Evolutionary conservation across 2,888 invertebrate genomes (phyloP), one percentile per base, ranked within the genome.

Genomic region (Melikaiella ostensackeni): DNA sequence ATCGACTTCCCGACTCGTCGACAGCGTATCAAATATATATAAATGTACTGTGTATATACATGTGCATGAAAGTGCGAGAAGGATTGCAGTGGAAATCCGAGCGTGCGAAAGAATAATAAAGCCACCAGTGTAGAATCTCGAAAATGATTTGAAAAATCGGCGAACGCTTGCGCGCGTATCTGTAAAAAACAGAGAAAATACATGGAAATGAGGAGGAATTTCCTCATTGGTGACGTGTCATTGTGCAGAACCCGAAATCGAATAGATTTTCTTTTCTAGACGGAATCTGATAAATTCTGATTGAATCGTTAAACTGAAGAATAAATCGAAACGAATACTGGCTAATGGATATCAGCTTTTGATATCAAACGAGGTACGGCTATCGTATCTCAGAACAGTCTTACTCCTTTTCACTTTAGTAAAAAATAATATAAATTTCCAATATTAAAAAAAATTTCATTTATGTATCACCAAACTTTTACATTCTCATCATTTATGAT

Each of bases 61-160:
- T 38, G 38, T 38, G 13, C 38, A 38, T 38, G 38, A 13, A 13
- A 13, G 77, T 73, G 59, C 24, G 27, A 74, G 38, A 74, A 35
- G 19, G 61, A 21, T 38, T 21, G 77, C 50, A 11, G 24, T 16
- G 13, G 24, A 59, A 59, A 78, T 74, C 38, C 70, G 50, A 74
- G 30, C 62, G 75, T 75, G 75, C 59, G 77, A 77, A 78, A 80
- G 77, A 80, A 79, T 78, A 80, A 80, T 80, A 78, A 80, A 80
- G 77, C 78, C 70, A 66, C 74, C 13, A 21, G 73, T 50, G 75
- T 46, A 35, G 64, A 66, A 66, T 66, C 66, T 46, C 42, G 19
- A 66, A 46, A 66, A 66, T 46, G 16, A 66, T 66, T 66, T 27
- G 42, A 66, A 27, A 46, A 27, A 66, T 66, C 27, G 19, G 19